These are phyloP conservation scores for Montipora sp. DNA, from an alignment of 64 coral and sea anemone genomes.

Conservation along the genomic window DNA sequence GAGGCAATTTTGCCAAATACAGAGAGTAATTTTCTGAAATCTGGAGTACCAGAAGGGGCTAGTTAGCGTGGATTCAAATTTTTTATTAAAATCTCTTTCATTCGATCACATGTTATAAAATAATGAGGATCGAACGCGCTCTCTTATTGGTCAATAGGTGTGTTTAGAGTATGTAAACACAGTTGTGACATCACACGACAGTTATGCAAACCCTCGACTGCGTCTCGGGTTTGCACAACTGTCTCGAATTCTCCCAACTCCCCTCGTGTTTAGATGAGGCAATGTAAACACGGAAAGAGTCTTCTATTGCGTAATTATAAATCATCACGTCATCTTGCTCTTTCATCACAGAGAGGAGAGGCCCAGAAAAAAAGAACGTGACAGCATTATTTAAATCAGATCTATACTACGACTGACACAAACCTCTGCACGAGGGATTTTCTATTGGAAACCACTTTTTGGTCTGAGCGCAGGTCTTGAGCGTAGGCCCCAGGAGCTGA, in stretches of 20 bases:
- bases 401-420: neutral
- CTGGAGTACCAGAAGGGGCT: neutral
- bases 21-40: neutral
- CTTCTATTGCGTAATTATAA: neutral
- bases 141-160: too few species aligned
- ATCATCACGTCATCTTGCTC: neutral
- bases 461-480: slow-evolving; percentile 33
- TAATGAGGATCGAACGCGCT: too few species aligned
- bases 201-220: too few species aligned
- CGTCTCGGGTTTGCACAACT: too few species aligned
- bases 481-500: slow-evolving; percentile 25
- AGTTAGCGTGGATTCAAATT: neutral
- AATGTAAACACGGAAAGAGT: too few species aligned
- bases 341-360: neutral
- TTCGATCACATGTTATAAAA: neutral
- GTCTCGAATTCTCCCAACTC: too few species aligned
- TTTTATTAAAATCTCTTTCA: neutral
- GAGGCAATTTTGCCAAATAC: neutral
- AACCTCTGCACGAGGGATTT: slow-evolving; percentile 63
- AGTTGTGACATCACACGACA: too few species aligned
- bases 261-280: too few species aligned
- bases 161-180: too few species aligned
- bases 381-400: neutral
- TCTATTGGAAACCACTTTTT: slow-evolving; percentile 33
- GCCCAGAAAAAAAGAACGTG: neutral